A percentile compares a stretch with the other conserved stretches of the same genome.
Conservation (phyloP, 37 sponge, comb jelly and placozoan genomes). For the Crambe crambe region DNA sequence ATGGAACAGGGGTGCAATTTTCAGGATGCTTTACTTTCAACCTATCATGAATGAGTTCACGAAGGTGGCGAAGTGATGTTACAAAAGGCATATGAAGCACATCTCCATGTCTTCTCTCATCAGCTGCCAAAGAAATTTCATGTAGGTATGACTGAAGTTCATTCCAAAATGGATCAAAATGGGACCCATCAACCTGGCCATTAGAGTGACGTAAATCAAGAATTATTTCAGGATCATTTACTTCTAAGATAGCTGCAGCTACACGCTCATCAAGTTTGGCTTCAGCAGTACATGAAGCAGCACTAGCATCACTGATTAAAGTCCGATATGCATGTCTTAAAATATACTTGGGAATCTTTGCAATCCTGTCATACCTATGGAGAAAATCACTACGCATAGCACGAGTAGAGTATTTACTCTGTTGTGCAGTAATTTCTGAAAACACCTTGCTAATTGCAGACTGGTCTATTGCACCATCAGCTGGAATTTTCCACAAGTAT, state of each 20-base stretch:
- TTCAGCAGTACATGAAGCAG: neutral
- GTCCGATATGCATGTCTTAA: neutral
- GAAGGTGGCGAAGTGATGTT: constrained; percentile 4
- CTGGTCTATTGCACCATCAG: too few species aligned
- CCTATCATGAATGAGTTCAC: neutral
- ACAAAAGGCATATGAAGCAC: constrained; percentile 2
- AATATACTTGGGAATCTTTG: neutral
- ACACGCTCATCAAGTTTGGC: neutral
- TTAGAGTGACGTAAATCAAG: neutral
- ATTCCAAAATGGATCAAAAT: neutral
- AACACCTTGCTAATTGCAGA: too few species aligned
- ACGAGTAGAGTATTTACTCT: too few species aligned
- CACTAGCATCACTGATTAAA: neutral
- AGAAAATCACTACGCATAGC: neutral
- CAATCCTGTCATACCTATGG: neutral
- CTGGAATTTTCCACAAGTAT: too few species aligned
- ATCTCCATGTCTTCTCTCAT: constrained; percentile 12
- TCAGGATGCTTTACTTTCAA: constrained; percentile 7
- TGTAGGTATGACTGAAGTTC: constrained; percentile 12
- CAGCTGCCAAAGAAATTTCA: neutral
- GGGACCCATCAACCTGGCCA: neutral
- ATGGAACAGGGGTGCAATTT: too few species aligned
- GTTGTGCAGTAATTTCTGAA: too few species aligned
- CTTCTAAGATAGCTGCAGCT: neutral
- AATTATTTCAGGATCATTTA: neutral